Evolutionary conservation across 2,797 vertebrate genomes (phyloP), one percentile per base, ranked within the genome.

Genomic region (Austrolebias charrua): DNA sequence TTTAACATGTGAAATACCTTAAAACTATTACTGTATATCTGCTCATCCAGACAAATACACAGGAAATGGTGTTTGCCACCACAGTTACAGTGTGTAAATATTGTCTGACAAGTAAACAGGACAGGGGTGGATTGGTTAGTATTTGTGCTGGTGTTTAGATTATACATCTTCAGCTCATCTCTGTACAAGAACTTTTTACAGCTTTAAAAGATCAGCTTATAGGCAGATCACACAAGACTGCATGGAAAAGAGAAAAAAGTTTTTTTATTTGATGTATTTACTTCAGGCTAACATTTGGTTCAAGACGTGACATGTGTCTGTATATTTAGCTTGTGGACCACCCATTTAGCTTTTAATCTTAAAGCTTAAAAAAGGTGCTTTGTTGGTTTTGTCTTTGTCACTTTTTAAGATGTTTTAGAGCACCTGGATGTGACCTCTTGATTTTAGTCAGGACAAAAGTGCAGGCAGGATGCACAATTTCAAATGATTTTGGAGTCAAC

Each of bases 61-160:
- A 76, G 75, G 68, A 81, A 71, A 45, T 64, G 0, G 35, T 79
- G 62, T 80, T 81, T 82, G 73, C 56, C 14, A 18, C 19, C 14
- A 6, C 45, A 63, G 40, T 63, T 63, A 46, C 48, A 19, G 20
- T 63, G 48, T 75, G 10, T 87, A 84, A 82, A 82, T 76, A 74
- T 4, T 12, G 31, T 46, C 33, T 76, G 50, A 42, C 51, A 48
- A 57, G 66, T 88, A 81, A 88, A 86, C 80, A 85, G 69, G 59
- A 66, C 29, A 24, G 3, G 31, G 57, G 33, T 57, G 40, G 77
- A 75, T 78, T 69, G 33, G 79, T 54, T 2, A 10, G 47, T 81
- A 75, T 80, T 75, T 74, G 73, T 75, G 45, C n/a, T 45, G 24
- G 24, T 78, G 62, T 88, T 85, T 87, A 55, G 66, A 68, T 76